phyloP scores from a whole-genome alignment of 2,888 invertebrate species.

The Epirrita christyi region DNA sequence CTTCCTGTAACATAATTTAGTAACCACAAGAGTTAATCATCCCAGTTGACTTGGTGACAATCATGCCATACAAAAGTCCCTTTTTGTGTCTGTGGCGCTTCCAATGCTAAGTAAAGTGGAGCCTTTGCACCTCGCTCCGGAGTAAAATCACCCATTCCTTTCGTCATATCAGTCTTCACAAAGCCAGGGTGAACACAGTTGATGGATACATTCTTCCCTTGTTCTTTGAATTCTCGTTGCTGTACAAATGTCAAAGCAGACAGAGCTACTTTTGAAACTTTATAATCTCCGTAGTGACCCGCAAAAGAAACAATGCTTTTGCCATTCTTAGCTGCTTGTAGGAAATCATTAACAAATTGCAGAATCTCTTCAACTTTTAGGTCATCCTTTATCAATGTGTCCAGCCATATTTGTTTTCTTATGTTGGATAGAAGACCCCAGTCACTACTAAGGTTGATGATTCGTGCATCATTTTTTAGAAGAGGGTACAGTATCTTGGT shows the following conservation, averaged over 20 bases:
- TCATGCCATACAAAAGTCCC: conserved; percentile 81
- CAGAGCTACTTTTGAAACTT: conserved; percentile 80
- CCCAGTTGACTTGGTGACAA: conserved; percentile 80
- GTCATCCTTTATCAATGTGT: conserved; percentile 71
- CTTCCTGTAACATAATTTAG: conserved; percentile 61
- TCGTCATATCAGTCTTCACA: conserved; percentile 81
- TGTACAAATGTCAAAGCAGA: conserved; percentile 79
- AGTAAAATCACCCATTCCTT: conserved; percentile 77
- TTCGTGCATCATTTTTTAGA: conserved; percentile 87
- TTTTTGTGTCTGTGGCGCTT: conserved; percentile 74
- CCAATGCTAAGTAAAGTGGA: conserved; percentile 73
- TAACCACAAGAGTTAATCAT: conserved; percentile 68
- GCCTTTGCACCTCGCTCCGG: conserved; percentile 75
- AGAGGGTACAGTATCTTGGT: conserved; percentile 89
- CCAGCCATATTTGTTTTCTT: conserved; percentile 75
- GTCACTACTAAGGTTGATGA: conserved; percentile 90
- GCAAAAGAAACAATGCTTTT: conserved; percentile 72
- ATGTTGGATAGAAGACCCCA: conserved; percentile 81
- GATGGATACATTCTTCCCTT: conserved; percentile 75
- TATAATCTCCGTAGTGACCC: conserved; percentile 77
- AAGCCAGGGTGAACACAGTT: conserved; percentile 82
- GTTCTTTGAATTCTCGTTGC: conserved; percentile 75
- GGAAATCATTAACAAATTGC: conserved; percentile 83
- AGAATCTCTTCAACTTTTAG: conserved; percentile 80
- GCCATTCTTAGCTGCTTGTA: conserved; percentile 80